Percentiles rank a stretch among this genome's conserved stretches.
Conservation (phyloP, 2,888 invertebrate species). For the Rotaria socialis region DNA sequence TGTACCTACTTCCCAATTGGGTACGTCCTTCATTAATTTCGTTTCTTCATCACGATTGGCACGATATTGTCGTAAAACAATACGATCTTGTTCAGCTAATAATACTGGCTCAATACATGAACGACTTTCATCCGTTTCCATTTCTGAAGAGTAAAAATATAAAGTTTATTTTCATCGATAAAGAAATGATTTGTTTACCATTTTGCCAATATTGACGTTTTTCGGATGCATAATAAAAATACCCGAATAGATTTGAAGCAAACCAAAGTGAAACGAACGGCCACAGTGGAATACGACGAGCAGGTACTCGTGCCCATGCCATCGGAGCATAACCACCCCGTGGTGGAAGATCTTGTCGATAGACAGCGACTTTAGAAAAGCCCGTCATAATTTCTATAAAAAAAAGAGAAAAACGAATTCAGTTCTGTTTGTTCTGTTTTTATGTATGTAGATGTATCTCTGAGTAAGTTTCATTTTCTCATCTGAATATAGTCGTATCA, state of each 20-base stretch:
- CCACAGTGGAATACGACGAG: conserved; percentile 1
- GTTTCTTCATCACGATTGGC: conserved; percentile 77
- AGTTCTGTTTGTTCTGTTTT: not conserved
- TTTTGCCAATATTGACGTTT: not conserved
- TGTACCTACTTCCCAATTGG: conserved; percentile 84
- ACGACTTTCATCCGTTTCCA: conserved; percentile 74
- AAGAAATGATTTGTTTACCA: not conserved
- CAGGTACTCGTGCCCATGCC: conserved; percentile 53
- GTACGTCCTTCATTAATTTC: conserved; percentile 80
- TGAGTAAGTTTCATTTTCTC: not conserved
- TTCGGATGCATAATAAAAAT: not conserved
- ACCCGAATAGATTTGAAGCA: not conserved
- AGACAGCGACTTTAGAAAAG: conserved; percentile 12
- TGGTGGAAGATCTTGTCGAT: conserved; percentile 82
- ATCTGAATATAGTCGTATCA: not conserved
- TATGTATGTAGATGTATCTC: not conserved
- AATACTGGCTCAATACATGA: conserved; percentile 74
- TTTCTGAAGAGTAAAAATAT: conserved; percentile 47
- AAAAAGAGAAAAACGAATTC: too few species aligned
- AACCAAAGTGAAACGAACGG: not conserved
- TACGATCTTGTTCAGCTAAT: conserved; percentile 77
- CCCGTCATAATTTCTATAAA: not conserved
- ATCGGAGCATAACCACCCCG: conserved; percentile 80
- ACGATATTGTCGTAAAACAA: conserved; percentile 71
- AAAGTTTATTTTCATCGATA: not conserved